Evolutionary conservation across 2,113 vertebrate species (phyloP), one percentile per base, ranked within the genome.

Genomic region (Sebastes schlegelii): DNA sequence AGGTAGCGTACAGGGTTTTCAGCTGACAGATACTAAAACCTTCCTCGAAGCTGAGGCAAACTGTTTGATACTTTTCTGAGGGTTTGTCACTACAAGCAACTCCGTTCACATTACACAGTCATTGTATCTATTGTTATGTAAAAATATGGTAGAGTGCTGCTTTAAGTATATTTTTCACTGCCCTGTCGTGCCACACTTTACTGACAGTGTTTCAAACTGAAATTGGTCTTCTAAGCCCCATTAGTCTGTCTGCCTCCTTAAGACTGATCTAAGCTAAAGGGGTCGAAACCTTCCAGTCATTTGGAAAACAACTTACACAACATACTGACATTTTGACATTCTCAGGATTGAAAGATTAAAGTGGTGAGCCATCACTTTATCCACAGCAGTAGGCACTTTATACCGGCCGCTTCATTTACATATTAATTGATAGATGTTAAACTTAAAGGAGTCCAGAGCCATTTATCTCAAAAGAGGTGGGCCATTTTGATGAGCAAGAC

Each of bases 391-490:
- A 64, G 83, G 80, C 84, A 88, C 87, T 92, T 90, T 86, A 80
- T 58, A 77, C 88, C 57, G 5, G 64, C 88, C 57, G 48, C 85
- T 76, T 85, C 79, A 92, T 94, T 93, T 92, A 73, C 93, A 93
- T 93, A 91, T 93, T 93, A 93, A 94, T 93, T 92, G 87, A 93
- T 91, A 88, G 88, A 90, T 91, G 88, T 89, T 89, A 78, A 84
- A 86, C 74, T 80, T 80, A 75, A 85, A 84, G 81, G 82, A 82
- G 79, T 88, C 89, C 61, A 43, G 79, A 83, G 84, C 82, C 85
- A 91, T 91, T 91, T 92, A 93, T 93, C 91, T 92, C 68, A 51
- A 83, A 84, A 74, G 82, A 90, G 83, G 88, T 90, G 86, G 43
- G 63, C 83, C 86, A 80, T 90, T 94, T 87, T 91, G 92, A 93